phyloP scores from a whole-genome alignment of 92 coral and sea anemone genomes.

The Hydrozoanthus gracilis region DNA sequence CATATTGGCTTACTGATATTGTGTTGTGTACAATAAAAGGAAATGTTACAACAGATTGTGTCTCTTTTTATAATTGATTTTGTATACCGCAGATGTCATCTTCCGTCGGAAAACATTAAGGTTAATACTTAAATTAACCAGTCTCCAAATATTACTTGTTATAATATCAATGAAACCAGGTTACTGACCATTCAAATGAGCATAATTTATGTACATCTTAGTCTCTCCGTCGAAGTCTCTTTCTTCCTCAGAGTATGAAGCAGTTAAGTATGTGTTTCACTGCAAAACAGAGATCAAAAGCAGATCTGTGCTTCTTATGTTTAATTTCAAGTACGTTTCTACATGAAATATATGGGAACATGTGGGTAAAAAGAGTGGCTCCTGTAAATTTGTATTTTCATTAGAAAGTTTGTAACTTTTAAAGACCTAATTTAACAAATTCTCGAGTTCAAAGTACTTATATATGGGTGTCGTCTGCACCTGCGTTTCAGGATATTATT shows the following conservation, averaged over 20 bases:
- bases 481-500: not conserved
- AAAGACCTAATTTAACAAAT: not conserved
- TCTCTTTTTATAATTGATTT: not conserved
- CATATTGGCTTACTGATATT: not conserved
- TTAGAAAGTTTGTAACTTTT: constrained; percentile 1
- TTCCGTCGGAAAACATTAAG: not conserved
- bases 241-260: not conserved
- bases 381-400: not conserved
- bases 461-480: not conserved
- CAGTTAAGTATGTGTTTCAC: not conserved
- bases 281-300: not conserved
- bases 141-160: not conserved
- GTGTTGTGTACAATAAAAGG: not conserved
- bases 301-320: not conserved
- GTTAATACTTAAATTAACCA: not conserved
- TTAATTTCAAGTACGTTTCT: not conserved
- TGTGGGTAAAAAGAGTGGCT: constrained; percentile 7
- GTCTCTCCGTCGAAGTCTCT: not conserved
- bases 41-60: not conserved
- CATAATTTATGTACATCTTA: not conserved
- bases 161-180: not conserved
- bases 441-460: not conserved
- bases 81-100: not conserved
- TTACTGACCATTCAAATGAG: not conserved
- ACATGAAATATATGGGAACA: not conserved